Base-by-base conservation (phyloP, 2,888 invertebrate species). In the Aspidapion aeneum region DNA sequence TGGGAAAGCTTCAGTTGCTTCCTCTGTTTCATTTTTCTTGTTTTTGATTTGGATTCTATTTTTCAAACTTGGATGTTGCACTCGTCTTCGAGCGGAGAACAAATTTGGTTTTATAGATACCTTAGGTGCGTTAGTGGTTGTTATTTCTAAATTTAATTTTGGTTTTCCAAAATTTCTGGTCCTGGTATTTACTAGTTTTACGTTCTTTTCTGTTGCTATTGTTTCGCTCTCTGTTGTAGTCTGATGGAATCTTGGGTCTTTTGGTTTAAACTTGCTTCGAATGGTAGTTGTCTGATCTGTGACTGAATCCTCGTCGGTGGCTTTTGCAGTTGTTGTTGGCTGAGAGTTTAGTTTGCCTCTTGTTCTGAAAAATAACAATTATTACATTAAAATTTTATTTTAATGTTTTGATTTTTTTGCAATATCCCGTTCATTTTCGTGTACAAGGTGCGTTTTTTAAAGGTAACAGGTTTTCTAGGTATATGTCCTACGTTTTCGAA, bases 101-200 rank as follows among this genome's bases (percentile, higher is more conserved):
- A 80, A 69, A 63, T 79, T 78, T 1, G 79, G 76, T 70, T 77
- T 77, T 50, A 80, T 79, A 2, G 77, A 74, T 22, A 79, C 68
- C 65, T 74, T 75, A 49, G 71, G 69, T 5, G 77, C 71, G 5
- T 76, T 70, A 12, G 74, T 70, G 9, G 72, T 64, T 3, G 74
- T 65, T 7, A 75, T 57, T 57, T 75, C 68, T 55, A 77, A 77
- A 12, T 78, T 78, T 1, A 73, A 65, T 67, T 74, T 74, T 18
- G 71, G 68, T 52, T 76, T 58, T 16, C 76, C 76, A 65, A 78
- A 79, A 1, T 78, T 78, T 63, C 79, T 69, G 57, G 79, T 58
- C 59, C 78, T 70, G 1, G 78, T 74, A 58, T 77, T 78, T 2
- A 76, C 72, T 21, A 73, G 55, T 66, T 74, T 73, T 0, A 75